A percentile compares a stretch with the other conserved stretches of the same genome.
Conservation (phyloP, 2,113 vertebrate species). For the Eulacestoma nigropectus region DNA sequence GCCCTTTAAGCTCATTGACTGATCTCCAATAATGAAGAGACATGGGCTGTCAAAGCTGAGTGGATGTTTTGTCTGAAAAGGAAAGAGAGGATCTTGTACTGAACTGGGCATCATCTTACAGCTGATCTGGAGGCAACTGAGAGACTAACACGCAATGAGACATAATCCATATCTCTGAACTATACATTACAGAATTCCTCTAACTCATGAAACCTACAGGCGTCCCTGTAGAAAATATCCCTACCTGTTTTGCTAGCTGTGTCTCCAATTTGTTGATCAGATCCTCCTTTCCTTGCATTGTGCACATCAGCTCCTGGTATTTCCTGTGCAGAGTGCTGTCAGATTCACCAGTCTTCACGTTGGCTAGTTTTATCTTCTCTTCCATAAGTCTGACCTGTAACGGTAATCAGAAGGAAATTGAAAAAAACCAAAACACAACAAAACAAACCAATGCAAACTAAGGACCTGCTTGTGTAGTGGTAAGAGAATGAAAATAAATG, state of each 20-base stretch:
- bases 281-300: slow-evolving; percentile 79
- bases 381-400: slow-evolving; percentile 82
- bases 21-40: not conserved
- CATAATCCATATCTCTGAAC: not conserved
- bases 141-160: not conserved
- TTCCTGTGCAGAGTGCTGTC: slow-evolving; percentile 76
- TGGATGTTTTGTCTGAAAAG: not conserved
- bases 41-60: not conserved
- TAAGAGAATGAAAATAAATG: not conserved
- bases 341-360: slow-evolving; percentile 74
- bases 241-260: slow-evolving; percentile 85
- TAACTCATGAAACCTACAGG: not conserved
- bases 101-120: not conserved
- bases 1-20: not conserved
- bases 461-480: not conserved
- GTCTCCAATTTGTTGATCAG: slow-evolving; percentile 77
- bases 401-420: not conserved
- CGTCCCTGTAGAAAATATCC: not conserved
- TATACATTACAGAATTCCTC: not conserved
- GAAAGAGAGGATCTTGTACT: not conserved
- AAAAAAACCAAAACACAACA: not conserved
- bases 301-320: slow-evolving; percentile 78
- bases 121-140: not conserved
- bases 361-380: slow-evolving; percentile 82
- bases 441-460: not conserved